Base-by-base conservation (phyloP, 2,888 invertebrate genomes). In the Rhabditoides inermis region DNA sequence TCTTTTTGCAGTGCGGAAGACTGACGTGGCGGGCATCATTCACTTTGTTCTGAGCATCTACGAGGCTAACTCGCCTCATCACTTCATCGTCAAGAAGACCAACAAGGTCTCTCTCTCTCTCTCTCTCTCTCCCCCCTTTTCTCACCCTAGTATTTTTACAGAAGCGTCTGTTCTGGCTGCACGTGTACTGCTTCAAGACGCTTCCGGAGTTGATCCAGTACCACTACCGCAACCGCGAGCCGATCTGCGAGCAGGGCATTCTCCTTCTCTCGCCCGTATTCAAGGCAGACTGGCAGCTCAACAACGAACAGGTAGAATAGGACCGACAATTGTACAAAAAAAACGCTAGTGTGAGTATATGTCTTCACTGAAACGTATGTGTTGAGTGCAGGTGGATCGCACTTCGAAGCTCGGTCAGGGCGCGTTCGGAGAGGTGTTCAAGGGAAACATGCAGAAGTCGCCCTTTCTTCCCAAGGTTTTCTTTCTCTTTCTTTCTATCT, bases 351-450 rank as follows among this genome's bases (percentile, higher is more conserved):
- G 15, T 32, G 32, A 32, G 15, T 32, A 15, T 10, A 32, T 10
- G 32, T 7, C 32, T 32, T 32, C 15, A 32, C 32, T 32, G 10
- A 10, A 15, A 32, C 7, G 15, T 10, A 32, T 10, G 15, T 32
- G 15, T 32, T 15, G 32, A 32, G 7, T 44, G 20, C 32, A 35
- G 45, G 40, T 49, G 18, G 40, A 49, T 20, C 22, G 12, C 22
- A 18, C 28, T 32, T n/a, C 15, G 6, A 53, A 51, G 18, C 45
- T 65, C 22, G 65, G 65, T 7, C 50, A 47, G 10, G 65, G 65
- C 25, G 59, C 56, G 39, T 65, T 63, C 48, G 65, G 65, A 41
- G 58, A 61, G 30, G 65, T 65, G 7, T 49, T 47, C 46, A 45
- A 48, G 10, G 62, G 59, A 23, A 45, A 36, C 20, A 49, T 62